Percentiles rank a stretch among this genome's conserved stretches.
phyloP scores from a whole-genome alignment of 2,888 invertebrate species.

The Taenaris catops region DNA sequence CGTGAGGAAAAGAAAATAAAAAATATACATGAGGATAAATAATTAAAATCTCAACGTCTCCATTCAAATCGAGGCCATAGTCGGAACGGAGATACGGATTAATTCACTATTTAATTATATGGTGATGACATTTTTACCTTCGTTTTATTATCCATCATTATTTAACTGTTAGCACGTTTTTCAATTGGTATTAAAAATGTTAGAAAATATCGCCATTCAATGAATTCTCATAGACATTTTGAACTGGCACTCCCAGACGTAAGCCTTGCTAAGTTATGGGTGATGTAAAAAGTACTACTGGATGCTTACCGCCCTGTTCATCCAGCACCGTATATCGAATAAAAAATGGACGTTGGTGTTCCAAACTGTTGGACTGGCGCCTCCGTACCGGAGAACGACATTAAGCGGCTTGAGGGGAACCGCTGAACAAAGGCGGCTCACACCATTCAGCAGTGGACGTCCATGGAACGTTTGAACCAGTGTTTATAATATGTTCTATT shows the following conservation, averaged over 20 bases:
- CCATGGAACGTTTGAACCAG: too few species aligned
- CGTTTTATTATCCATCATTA: constrained; percentile 58
- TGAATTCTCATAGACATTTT: constrained; percentile 59
- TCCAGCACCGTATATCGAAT: too few species aligned
- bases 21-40: constrained; percentile 37
- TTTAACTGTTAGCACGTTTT: constrained; percentile 65
- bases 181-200: constrained; percentile 52
- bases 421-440: too few species aligned
- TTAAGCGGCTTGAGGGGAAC: too few species aligned
- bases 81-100: constrained; percentile 44
- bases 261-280: constrained; percentile 73
- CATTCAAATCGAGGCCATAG: constrained; percentile 33
- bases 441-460: too few species aligned
- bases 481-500: too few species aligned
- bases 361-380: too few species aligned
- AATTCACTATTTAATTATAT: constrained; percentile 53
- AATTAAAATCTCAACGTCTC: constrained; percentile 41
- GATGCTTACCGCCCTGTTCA: constrained; percentile 99
- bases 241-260: constrained; percentile 72
- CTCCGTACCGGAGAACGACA: too few species aligned
- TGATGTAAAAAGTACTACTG: constrained; percentile 77
- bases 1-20: constrained; percentile 71
- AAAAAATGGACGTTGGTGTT: too few species aligned
- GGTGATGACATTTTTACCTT: constrained; percentile 68
- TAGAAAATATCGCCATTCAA: constrained; percentile 59